Evolutionary conservation across 1,140 invertebrate species (phyloP), one percentile per base, ranked within the genome.

Genomic region (Ceratina australensis): DNA sequence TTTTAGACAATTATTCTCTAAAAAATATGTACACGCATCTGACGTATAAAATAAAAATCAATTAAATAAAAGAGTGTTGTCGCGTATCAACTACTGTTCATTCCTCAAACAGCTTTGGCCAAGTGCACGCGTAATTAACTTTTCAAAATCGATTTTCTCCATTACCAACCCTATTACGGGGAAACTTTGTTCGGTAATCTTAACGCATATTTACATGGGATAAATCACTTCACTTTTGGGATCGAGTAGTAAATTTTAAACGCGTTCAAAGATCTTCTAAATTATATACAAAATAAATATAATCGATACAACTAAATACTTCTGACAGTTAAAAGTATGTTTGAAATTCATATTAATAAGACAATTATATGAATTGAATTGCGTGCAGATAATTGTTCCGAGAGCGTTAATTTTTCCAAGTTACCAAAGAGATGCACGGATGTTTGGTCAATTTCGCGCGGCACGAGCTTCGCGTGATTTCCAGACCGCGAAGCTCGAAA

Each of bases 391-490:
- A 13, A 42, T 20, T 13, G n/a, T 2, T 59, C 7, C 18, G 8
- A 67, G 15, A 24, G 15, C 10, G 3, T 33, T 18, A 20, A 57
- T 49, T 24, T 20, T 54, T 57, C n/a, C 54, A n/a, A 10, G 0
- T 12, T 54, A 16, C 4, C 52, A 54, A 54, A 28, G 57, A 67
- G 33, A 4, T 26, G 1, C 3, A 47, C 22, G 18, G 20, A 42
- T 28, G 47, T 57, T 50, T 13, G 16, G 56, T 60, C 18, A 60
- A 47, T n/a, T n/a, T 60, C 42, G 54, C 22, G 54, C 20, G 4
- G 65, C 54, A 66, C 52, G 64, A 68, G 42, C 49, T 68, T 75
- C 64, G 73, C 54, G 42, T 75, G 42, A 60, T 59, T 68, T 20
- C 33, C 8, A 42, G 33, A 42, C 2, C 22, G n/a, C 24, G 18